Evolutionary conservation across 2,797 vertebrate genomes (phyloP), one percentile per base, ranked within the genome.

Genomic region (Brachyrhaphis roseni): DNA sequence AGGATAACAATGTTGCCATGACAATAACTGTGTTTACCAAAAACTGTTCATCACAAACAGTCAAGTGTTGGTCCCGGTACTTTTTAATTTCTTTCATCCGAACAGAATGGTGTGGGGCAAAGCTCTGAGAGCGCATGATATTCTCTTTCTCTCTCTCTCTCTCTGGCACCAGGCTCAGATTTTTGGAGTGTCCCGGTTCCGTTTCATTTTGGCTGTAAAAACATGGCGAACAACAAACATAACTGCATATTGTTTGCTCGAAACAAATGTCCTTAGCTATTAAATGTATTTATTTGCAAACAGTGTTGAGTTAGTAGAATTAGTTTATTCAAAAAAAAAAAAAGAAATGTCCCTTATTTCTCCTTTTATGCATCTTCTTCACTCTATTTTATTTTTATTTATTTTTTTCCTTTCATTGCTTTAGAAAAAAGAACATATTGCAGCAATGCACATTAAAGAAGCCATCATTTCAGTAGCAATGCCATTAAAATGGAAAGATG

Each of bases 1-100:
- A 43, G 47, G 57, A 53, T 18, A 62, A 53, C 71, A 55, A 76
- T 57, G 46, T 73, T 70, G 53, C 36, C 23, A n/a, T 77, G 68
- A 76, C 68, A 72, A 72, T 43, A 28, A 31, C 7, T 31, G n/a
- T 78, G 66, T 55, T 78, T 71, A 45, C 5, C 13, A 10, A 62
- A 64, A 78, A 36, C 20, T 31, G 28, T 49, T 62, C 34, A 76
- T 71, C 51, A 8, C 34, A 62, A 31, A 41, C 46, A 53, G 36
- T 15, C 36, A 13, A 43, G 43, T 34, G 15, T 55, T 76, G 45
- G 8, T 31, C 23, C 7, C 10, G 16, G 51, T 49, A 39, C 34
- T 47, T 59, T 39, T 39, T 16, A 47, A 49, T 26, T 11, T 36
- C 36, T 74, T 23, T 31, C 4, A 47, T 31, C 3, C 41, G 23